phyloP scores from a whole-genome alignment of 2,888 invertebrate species.

The Lasius fuliginosus region DNA sequence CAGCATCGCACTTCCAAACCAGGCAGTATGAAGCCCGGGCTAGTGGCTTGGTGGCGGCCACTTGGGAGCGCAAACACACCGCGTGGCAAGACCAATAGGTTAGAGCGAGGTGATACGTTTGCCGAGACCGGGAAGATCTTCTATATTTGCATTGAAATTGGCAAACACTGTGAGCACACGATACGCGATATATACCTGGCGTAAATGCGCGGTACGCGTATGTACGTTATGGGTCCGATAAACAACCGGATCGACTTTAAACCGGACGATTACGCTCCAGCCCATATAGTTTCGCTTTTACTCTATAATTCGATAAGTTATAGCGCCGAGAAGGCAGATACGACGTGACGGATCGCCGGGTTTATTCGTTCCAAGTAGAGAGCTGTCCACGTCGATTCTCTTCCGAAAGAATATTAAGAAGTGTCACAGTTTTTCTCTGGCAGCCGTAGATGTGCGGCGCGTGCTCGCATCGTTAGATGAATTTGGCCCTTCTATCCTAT shows the following conservation, averaged over 20 bases:
- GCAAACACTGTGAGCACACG: slow-evolving; percentile 71
- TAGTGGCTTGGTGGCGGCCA: slow-evolving; percentile 53
- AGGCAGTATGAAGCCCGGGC: slow-evolving; percentile 44
- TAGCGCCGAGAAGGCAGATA: not conserved
- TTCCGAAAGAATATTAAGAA: not conserved
- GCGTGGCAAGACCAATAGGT: slow-evolving; percentile 69
- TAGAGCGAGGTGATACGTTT: slow-evolving; percentile 75
- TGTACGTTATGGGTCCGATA: slow-evolving; percentile 54
- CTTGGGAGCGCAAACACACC: slow-evolving; percentile 64
- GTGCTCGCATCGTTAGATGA: not conserved
- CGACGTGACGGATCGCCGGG: slow-evolving; percentile 2
- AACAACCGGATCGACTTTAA: slow-evolving; percentile 58
- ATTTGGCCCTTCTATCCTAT: not conserved
- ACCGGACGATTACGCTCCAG: slow-evolving; percentile 35
- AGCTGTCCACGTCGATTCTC: not conserved
- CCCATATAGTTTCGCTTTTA: slow-evolving; percentile 45
- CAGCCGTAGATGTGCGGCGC: too few species aligned
- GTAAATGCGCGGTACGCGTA: slow-evolving; percentile 49
- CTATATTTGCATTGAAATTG: slow-evolving; percentile 82
- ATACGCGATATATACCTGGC: slow-evolving; percentile 21
- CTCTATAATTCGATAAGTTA: slow-evolving; percentile 38
- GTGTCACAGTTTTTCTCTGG: not conserved
- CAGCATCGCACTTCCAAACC: not conserved
- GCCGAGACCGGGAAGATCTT: slow-evolving; percentile 73
- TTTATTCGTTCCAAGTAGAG: not conserved